phyloP scores from a whole-genome alignment of 64 coral and sea anemone species.

The Orbicella faveolata region DNA sequence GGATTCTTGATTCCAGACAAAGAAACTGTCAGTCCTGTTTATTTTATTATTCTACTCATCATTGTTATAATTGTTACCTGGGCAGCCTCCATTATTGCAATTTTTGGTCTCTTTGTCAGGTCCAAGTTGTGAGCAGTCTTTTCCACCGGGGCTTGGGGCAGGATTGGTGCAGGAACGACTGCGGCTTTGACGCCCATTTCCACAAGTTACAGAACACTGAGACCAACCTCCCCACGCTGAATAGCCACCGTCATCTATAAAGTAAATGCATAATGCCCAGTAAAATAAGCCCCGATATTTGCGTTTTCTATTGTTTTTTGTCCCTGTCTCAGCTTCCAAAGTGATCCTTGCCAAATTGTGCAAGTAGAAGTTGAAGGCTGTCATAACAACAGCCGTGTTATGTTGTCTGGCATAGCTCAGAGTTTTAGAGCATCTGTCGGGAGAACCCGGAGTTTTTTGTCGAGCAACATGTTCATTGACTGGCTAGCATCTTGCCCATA shows the following conservation, averaged over 20 bases:
- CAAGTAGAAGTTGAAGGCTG: too few relatives aligned
- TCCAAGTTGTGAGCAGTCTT: background rate
- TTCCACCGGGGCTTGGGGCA: background rate
- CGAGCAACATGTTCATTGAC: too few relatives aligned
- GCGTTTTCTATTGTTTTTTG: background rate
- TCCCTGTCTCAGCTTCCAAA: too few relatives aligned
- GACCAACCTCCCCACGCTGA: background rate
- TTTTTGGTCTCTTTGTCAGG: background rate
- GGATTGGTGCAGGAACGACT: conserved; percentile 41
- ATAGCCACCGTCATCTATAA: conserved; percentile 24
- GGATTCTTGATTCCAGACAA: too few relatives aligned
- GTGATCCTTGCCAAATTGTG: too few relatives aligned
- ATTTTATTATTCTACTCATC: too few relatives aligned
- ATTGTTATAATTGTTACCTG: background rate
- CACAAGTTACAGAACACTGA: conserved; percentile 29
- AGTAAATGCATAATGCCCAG: background rate
- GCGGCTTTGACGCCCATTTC: conserved; percentile 6
- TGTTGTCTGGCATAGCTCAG: too few relatives aligned
- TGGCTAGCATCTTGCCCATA: too few relatives aligned
- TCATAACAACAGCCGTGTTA: too few relatives aligned
- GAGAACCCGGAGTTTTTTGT: too few relatives aligned
- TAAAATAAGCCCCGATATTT: background rate
- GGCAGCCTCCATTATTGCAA: background rate
- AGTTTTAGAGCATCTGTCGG: too few relatives aligned
- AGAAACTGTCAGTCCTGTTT: too few relatives aligned